Evolutionary conservation across 2,113 vertebrate species (phyloP).

Genomic region (Nanger granti): DNA sequence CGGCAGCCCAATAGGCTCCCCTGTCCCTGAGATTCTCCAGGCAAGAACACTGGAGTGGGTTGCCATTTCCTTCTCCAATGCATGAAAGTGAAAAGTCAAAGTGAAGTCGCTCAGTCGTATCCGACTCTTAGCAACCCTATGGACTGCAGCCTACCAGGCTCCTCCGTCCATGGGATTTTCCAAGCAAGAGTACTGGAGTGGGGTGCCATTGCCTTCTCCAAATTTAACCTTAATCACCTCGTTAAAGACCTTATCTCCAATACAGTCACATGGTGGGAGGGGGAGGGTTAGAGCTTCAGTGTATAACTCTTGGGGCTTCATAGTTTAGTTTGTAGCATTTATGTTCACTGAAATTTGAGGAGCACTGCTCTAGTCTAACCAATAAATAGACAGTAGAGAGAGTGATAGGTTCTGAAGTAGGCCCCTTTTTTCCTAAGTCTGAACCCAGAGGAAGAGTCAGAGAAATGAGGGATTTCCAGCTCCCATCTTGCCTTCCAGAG

Average conservation of each 20-base stretch:
- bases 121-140: too few species aligned
- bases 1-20: too few species aligned
- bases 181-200: too few species aligned
- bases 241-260: background rate
- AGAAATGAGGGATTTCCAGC: background rate
- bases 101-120: too few species aligned
- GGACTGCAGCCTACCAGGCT: too few species aligned
- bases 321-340: background rate
- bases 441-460: background rate
- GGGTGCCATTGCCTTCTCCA: too few species aligned
- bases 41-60: too few species aligned
- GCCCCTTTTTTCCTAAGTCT: background rate
- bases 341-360: background rate
- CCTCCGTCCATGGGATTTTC: too few species aligned
- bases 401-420: background rate
- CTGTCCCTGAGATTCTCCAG: too few species aligned
- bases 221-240: background rate
- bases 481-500: background rate
- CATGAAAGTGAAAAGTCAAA: too few species aligned
- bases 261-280: background rate
- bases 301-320: background rate
- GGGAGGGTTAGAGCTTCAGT: background rate
- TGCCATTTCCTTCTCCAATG: too few species aligned
- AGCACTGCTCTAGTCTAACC: background rate
- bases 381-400: background rate